Percentiles rank a stretch among this genome's conserved stretches.
phyloP scores from a whole-genome alignment of 1,140 invertebrate genomes.

The Chironomus tepperi region DNA sequence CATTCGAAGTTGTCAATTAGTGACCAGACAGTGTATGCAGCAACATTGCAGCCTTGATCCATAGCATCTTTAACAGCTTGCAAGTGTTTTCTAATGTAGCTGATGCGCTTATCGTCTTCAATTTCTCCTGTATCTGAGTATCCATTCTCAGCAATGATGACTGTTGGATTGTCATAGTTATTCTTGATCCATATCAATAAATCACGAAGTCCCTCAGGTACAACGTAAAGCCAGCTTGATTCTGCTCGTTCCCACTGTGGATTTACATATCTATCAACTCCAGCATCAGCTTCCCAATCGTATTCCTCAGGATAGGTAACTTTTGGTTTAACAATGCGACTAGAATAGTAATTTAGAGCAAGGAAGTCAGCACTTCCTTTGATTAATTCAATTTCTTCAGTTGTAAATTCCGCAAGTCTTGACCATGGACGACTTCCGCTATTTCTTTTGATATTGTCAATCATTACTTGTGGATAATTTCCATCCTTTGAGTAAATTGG shows the following conservation, averaged over 20 bases:
- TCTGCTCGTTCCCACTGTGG: not conserved
- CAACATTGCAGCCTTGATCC: conserved; percentile 52
- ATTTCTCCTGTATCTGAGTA: conserved; percentile 44
- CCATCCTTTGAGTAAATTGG: conserved; percentile 50
- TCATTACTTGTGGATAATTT: conserved; percentile 51
- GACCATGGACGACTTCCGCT: conserved; percentile 42
- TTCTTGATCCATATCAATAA: conserved; percentile 53
- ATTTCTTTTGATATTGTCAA: conserved; percentile 42
- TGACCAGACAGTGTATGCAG: conserved; percentile 65
- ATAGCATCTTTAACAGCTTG: conserved; percentile 56
- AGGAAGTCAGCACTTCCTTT: conserved; percentile 29
- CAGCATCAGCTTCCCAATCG: not conserved
- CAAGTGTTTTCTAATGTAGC: conserved; percentile 45
- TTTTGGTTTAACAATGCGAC: not conserved
- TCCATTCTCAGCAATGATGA: conserved; percentile 66
- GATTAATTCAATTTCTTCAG: conserved; percentile 40
- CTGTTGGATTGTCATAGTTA: conserved; percentile 50
- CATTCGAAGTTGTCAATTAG: conserved; percentile 77
- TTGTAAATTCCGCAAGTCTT: conserved; percentile 43
- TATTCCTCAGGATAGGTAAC: not conserved
- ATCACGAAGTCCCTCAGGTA: conserved; percentile 41
- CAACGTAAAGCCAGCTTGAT: conserved; percentile 37
- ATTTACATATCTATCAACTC: not conserved
- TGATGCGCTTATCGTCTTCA: conserved; percentile 45
- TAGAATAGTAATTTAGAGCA: conserved; percentile 32